Base-by-base conservation (phyloP, 1,140 invertebrate genomes). In the Branchinecta lindahli region DNA sequence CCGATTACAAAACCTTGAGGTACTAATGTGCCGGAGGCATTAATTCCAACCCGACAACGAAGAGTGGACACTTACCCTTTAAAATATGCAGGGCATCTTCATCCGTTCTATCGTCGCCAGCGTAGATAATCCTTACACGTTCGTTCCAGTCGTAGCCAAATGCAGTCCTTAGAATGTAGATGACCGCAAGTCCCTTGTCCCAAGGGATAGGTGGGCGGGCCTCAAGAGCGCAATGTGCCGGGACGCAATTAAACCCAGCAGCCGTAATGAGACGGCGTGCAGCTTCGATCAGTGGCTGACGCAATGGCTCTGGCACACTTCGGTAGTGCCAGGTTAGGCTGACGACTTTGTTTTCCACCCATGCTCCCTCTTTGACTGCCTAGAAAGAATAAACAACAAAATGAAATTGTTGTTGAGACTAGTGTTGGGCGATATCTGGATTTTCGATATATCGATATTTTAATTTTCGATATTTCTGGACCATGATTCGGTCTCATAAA, bases 81-180 rank as follows among this genome's bases (percentile, higher is more conserved):
- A 80, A 80, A 79, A 92, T 90, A 83, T 85, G 82, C 87, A 94
- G 92, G 44, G 92, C 91, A 78, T 94, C 91, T 79, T 94, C 91
- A 78, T 94, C 91, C 0, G 91, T 93, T 12, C 83, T 84, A 80
- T 94, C 92, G 78, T 94, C 92, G 72, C 92, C 92, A 68, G 86
- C 91, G 75, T 92, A 94, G 75, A 94, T 91, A 74, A 93, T 91
- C 72, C 90, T 84, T 70, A 94, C 90, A 67, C 91, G 84, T 77
- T 94, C 91, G 75, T 87, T 89, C 91, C 92, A 94, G 77, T 94
- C 91, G 0, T 93, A 83, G 12, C 91, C 92, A 77, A 93, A 93
- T 0, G 90, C 88, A 2, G 90, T 93, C 69, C 91, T 84, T 46
- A 94, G 77, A 74, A 94, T 94, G 76, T 94, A 92, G 74, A 94